Base-by-base conservation (phyloP, 2,888 invertebrate species). In the Gasteruption jaculator region DNA sequence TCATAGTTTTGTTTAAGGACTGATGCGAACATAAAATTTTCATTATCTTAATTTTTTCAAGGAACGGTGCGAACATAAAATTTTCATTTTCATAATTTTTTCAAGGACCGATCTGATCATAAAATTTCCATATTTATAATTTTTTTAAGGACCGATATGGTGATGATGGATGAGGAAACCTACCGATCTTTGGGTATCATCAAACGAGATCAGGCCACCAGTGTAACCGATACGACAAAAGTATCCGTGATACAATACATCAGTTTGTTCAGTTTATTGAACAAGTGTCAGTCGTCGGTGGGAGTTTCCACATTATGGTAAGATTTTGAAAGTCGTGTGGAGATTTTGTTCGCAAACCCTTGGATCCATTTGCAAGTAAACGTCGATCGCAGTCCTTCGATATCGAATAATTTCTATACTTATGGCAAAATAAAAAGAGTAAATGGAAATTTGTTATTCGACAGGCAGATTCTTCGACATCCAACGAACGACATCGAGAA, bases 151-250 rank as follows among this genome's bases (percentile, higher is more conserved):
- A 74, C 77, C 35, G 79, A 85, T 58, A 75, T 83, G 56, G 80
- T 89, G 12, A 77, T 80, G 49, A 75, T 89, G 45, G 86, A 87
- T 68, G 77, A 80, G 24, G 81, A 82, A 49, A 82, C 84, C 0
- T 86, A 83, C 66, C 78, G 79, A 42, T 84, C 85, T 0, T 73
- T 93, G 26, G 85, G 89, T 65, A 82, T 93, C 49, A 87, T 91
- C 67, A 79, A 82, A 47, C 74, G 78, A 3, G 76, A 80, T 37
- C 74, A 79, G 2, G 88, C 89, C 60, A 88, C 89, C 6, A 85
- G 87, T 44, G 78, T 78, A 21, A 73, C 73, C 19, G 74, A 74
- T 2, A 75, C 75, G 5, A 73, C 74, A 46, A 74, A 65, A 40
- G 42, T 46, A 14, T 38, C 26, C 14, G 27, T 48, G 3, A 80